Conservation (phyloP, 2,113 vertebrate genomes). For the Tachycineta bicolor region DNA sequence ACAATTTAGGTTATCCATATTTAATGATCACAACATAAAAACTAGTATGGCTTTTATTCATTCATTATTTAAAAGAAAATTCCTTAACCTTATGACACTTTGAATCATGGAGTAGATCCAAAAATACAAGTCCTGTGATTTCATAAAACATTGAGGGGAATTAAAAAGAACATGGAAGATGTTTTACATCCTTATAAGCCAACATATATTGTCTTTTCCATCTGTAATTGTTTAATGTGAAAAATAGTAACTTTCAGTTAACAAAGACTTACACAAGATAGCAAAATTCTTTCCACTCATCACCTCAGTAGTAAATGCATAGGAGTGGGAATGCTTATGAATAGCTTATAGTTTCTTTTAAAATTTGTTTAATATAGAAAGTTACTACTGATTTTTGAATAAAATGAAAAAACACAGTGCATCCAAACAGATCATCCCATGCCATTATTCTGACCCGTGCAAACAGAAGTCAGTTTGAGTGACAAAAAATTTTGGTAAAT, state of each 20-base stretch:
- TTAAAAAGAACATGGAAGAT: background rate
- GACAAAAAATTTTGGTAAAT: background rate
- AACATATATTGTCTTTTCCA: background rate
- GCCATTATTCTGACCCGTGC: background rate
- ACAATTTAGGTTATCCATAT: background rate
- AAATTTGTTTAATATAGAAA: background rate
- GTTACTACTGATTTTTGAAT: background rate
- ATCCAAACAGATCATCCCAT: background rate
- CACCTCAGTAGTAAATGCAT: background rate
- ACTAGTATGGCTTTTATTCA: background rate
- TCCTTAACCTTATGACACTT: background rate
- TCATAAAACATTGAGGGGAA: background rate
- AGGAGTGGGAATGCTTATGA: background rate
- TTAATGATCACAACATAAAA: background rate
- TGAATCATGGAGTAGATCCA: background rate
- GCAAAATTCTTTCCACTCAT: background rate
- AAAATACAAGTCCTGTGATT: background rate
- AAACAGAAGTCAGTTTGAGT: background rate
- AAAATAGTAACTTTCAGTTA: constrained; percentile 15
- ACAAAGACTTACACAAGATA: background rate
- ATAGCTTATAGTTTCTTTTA: background rate
- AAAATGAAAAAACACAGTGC: background rate
- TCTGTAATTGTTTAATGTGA: background rate
- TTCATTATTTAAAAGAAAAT: background rate
- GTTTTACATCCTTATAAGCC: background rate